Base-by-base conservation (phyloP, 2,888 invertebrate species). In the Mythimna ferrago region DNA sequence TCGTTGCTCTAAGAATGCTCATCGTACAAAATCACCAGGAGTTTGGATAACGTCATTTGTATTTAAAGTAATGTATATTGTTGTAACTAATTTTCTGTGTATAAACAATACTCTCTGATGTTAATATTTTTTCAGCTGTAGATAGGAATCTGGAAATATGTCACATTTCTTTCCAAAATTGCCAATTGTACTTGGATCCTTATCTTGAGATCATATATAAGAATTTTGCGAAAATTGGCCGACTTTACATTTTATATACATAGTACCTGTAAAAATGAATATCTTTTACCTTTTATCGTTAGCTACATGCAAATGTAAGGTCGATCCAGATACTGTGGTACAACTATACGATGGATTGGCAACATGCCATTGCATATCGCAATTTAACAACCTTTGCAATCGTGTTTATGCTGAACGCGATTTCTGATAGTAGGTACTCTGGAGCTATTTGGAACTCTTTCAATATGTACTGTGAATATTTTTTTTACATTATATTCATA, bases 1-100 rank as follows among this genome's bases (percentile, higher is more conserved):
- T 93, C 19, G 67, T 90, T 14, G 86, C 90, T 41, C 74, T 93
- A 10, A 89, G 87, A 76, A 84, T 91, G 78, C 80, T 92, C 68
- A 76, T 92, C 60, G 80, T 85, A 76, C 87, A 88, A 63, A 88
- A 86, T 48, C 89, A 91, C 41, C 89, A 89, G 19, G 94, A 93
- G 64, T 90, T 93, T 84, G 94, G 95, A 92, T 95, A 95, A 91
- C 93, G 86, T 85, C 35, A 41, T 69, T 64, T 72, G 21, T 83
- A 76, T 51, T 66, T 66, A 60, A 63, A 51, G 57, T 67, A 64
- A 74, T 73, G 62, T 71, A 62, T 71, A 71, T 68, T 71, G 66
- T 77, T 87, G 71, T 85, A 73, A 79, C 72, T 66, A 78, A 80
- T 72, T 70, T 73, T 80, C 71, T 72, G 72, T 86, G 76, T 87